These are phyloP conservation scores for Lasioglossum zephyrum DNA, from an alignment of 2,888 invertebrate genomes.

Conservation along the genomic window DNA sequence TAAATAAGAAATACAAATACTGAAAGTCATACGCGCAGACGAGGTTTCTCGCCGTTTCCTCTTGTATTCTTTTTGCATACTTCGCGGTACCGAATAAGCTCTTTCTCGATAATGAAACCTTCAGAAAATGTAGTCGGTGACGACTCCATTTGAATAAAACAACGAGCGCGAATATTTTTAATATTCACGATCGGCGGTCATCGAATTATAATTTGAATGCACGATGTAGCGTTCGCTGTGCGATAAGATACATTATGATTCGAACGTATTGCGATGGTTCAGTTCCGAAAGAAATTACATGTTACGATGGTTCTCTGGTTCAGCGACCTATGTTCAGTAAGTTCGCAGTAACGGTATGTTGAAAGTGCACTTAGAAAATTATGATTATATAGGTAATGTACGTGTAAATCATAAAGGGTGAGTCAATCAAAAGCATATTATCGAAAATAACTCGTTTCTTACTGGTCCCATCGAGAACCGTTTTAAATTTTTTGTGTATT, in stretches of 20 bases:
- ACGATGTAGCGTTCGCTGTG: not conserved
- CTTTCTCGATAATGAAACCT: not conserved
- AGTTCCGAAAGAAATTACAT: not conserved
- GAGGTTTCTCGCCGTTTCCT: not conserved
- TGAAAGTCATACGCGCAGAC: not conserved
- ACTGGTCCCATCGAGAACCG: not conserved
- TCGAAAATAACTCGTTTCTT: not conserved
- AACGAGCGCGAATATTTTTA: not conserved
- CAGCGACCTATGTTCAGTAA: not conserved
- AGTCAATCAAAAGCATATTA: not conserved
- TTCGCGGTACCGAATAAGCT: not conserved
- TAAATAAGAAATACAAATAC: not conserved
- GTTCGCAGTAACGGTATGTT: not conserved
- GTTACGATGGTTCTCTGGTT: not conserved
- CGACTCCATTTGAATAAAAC: no score
- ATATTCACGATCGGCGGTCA: not conserved
- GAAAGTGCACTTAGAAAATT: not conserved
- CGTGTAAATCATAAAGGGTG: not conserved
- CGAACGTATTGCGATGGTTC: not conserved
- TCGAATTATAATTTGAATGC: not conserved
- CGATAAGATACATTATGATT: not conserved
- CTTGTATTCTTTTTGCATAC: not conserved
- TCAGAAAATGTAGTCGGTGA: not conserved
- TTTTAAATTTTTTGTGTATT: not conserved
- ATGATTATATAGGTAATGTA: not conserved